Evolutionary conservation across 2,888 invertebrate species (phyloP).

Genomic region (Thalpophila matura): DNA sequence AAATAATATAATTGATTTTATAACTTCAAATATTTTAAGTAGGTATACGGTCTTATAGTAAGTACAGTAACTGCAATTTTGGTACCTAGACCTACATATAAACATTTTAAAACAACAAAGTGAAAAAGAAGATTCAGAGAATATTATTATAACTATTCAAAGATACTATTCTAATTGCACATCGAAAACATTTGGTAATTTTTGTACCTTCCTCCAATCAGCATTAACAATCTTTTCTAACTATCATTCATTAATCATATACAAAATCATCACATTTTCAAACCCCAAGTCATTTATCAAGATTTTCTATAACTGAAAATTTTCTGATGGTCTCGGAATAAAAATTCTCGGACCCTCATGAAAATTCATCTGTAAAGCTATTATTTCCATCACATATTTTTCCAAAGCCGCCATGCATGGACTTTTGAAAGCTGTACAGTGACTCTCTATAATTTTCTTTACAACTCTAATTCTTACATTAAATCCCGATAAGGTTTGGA

Average conservation of each 20-base stretch:
- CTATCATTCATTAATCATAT: too few relatives aligned
- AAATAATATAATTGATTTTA: background rate
- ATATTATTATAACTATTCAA: too few relatives aligned
- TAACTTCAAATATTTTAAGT: background rate
- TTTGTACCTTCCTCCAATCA: too few relatives aligned
- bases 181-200: too few relatives aligned
- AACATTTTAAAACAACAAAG: too few relatives aligned
- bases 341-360: conserved; percentile 18
- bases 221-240: too few relatives aligned
- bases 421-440: conserved; percentile 32
- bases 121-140: too few relatives aligned
- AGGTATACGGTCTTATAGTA: too few relatives aligned
- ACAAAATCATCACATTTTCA: background rate
- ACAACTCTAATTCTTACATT: conserved; percentile 13
- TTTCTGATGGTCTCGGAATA: conserved; percentile 36
- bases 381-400: background rate
- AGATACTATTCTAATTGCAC: too few relatives aligned
- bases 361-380: conserved; percentile 18
- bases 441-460: conserved; percentile 17
- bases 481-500: conserved; percentile 37
- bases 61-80: too few relatives aligned
- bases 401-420: conserved; percentile 27
- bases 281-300: background rate
- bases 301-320: conserved; percentile 16
- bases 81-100: too few relatives aligned